Evolutionary conservation across 2,888 invertebrate species (phyloP), one percentile per base, ranked within the genome.

Genomic region (Scrobipalpa atriplicella): DNA sequence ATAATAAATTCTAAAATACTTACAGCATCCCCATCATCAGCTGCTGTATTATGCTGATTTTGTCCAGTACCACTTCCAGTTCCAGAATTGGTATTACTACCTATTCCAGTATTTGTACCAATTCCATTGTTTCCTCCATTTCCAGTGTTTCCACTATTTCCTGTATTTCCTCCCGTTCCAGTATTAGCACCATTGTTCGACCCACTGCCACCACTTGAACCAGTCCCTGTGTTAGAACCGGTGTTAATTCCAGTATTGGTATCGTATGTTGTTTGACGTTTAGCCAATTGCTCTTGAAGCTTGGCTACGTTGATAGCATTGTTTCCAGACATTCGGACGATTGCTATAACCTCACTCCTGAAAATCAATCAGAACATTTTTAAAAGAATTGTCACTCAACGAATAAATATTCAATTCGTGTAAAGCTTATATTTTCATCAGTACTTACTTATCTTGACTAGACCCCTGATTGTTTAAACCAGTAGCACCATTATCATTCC

Each of bases 261-360:
- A 0, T 90, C 75, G 80, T 94, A 90, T 47, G 90, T 82, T 13
- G 89, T 90, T 73, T 88, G 86, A 70, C 90, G 93, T 72, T 89
- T 92, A 18, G 89, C 86, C 16, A 95, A 84, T 68, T 95, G 94
- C 71, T 95, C 94, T 79, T 95, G 95, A 66, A 96, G 94, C 74
- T 95, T 94, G n/a, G 95, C 94, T 38, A 96, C 94, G 76, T 96
- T 96, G 0, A 96, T 95, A 36, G 96, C 93, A 0, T 95, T 93
- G 67, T 94, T 94, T 70, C 94, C 94, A 61, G 94, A 94, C 83
- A 95, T 94, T 2, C 95, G 92, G 0, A 96, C 95, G 7, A 95
- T 94, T 0, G 96, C 96, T 56, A 95, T 95, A 0, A 96, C 95
- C 70, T 96, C 95, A 79, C 95, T 96, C 76, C 96, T 95, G 82